These are phyloP conservation scores for Panopea generosa DNA, from an alignment of 2,888 invertebrate species.

Conservation along the genomic window DNA sequence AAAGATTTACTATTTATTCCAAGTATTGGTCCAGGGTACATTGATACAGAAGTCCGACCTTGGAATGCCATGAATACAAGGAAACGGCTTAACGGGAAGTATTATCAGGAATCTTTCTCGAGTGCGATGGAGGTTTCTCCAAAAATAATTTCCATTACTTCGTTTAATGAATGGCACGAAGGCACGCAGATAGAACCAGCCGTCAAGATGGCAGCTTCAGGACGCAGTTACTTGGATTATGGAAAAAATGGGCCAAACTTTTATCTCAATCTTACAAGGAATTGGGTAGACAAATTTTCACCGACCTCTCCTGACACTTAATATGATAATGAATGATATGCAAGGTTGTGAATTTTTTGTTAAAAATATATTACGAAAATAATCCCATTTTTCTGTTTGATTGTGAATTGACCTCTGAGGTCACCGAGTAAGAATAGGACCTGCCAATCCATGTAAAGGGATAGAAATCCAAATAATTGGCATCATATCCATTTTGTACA, in stretches of 20 bases:
- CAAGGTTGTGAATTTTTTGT: no score
- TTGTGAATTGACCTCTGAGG: no score
- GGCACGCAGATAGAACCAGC: constrained; percentile 92
- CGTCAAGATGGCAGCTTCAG: constrained; percentile 81
- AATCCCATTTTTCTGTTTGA: no score
- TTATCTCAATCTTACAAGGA: constrained; percentile 88
- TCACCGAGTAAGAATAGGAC: no score
- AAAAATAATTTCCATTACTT: constrained; percentile 89
- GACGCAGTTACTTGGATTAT: constrained; percentile 87
- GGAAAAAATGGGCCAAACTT: constrained; percentile 88
- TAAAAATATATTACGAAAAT: no score
- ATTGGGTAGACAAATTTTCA: constrained; percentile 45
- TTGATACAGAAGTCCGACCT: constrained; percentile 88
- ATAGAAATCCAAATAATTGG: no score
- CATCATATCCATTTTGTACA: no score
- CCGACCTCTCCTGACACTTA: no score
- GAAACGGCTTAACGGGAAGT: constrained; percentile 87
- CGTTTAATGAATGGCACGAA: constrained; percentile 92
- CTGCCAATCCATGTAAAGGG: no score
- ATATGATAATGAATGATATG: no score
- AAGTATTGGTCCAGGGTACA: constrained; percentile 90
- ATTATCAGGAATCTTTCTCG: constrained; percentile 89
- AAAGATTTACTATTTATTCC: constrained; percentile 87
- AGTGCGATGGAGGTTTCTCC: constrained; percentile 88
- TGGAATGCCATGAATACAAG: constrained; percentile 88